These are phyloP conservation scores for Tetrax tetrax DNA, from an alignment of 2,113 vertebrate genomes.

Conservation along the genomic window DNA sequence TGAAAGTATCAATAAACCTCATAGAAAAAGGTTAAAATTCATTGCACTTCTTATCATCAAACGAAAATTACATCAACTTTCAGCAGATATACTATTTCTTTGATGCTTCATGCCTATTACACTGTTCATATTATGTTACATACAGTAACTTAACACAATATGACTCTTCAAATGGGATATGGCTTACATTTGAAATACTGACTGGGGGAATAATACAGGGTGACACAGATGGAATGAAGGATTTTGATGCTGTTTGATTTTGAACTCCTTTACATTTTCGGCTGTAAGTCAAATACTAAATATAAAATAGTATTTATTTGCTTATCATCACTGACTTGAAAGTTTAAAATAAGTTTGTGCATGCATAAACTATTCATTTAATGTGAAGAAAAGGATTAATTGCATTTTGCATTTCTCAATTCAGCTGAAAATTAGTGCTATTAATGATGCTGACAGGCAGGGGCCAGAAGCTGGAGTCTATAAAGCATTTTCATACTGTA, in stretches of 20 bases:
- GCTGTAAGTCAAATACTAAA: not conserved
- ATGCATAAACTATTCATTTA: not conserved
- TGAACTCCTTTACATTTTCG: not conserved
- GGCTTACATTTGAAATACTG: slow-evolving; percentile 25
- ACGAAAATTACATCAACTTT: not conserved
- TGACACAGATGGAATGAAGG: slow-evolving; percentile 1
- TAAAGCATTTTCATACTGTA: not conserved
- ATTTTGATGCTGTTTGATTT: slow-evolving; percentile 25
- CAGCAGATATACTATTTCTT: not conserved
- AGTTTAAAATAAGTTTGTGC: not conserved
- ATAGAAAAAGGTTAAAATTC: slow-evolving; percentile 18
- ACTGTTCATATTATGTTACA: not conserved
- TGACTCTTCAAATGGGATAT: not conserved
- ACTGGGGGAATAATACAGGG: not conserved
- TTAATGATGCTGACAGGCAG: not conserved
- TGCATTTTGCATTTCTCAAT: not conserved
- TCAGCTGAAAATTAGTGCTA: not conserved
- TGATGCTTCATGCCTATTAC: slow-evolving; percentile 1
- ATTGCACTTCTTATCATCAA: not conserved
- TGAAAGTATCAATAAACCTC: slow-evolving; percentile 32
- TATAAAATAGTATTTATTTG: not conserved
- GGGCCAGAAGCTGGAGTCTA: not conserved
- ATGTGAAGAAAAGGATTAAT: not conserved
- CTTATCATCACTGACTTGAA: not conserved
- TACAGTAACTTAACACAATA: not conserved